Evolutionary conservation across 2,888 invertebrate species (phyloP), one percentile per base, ranked within the genome.

Genomic region (Morpho deidamia): DNA sequence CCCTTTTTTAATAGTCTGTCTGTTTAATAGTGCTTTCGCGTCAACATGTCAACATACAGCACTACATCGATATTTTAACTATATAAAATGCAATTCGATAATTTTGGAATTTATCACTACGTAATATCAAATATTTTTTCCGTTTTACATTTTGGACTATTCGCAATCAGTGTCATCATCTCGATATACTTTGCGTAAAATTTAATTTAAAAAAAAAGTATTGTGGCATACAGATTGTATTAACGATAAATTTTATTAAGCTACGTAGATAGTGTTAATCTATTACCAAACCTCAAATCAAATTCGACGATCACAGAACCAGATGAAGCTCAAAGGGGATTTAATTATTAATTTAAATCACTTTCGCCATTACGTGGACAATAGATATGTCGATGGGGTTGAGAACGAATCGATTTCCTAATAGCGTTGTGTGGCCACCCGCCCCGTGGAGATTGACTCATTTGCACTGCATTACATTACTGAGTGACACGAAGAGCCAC

Each of bases 391-490:
- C 60, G 62, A 65, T 60, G 65, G 61, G 66, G 63, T 64, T 66
- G 72, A 73, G 72, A 78, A 79, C 73, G 74, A 83, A 85, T 86
- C 84, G 86, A 88, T 87, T 88, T 83, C 77, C 80, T 88, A 88
- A 89, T 88, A 78, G 84, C 75, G 67, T 68, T 75, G 74, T 71
- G 76, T 82, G 81, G 73, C 79, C 81, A 78, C 76, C 66, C 68
- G 60, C 71, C 77, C 84, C 82, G 80, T 79, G 70, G 88, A 88
- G 89, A 88, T 88, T 86, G 89, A 87, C 84, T 88, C 88, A 87
- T 89, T 87, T 87, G 88, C 89, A 87, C 87, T 84, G 87, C 83
- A 89, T 89, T 87, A 89, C 89, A 87, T 87, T 88, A 88, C 81
- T 70, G 81, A 78, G 76, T 78, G 86, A 86, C 87, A 86, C 79